Evolutionary conservation across 2,113 vertebrate species (phyloP).

Genomic region (Otis tarda): DNA sequence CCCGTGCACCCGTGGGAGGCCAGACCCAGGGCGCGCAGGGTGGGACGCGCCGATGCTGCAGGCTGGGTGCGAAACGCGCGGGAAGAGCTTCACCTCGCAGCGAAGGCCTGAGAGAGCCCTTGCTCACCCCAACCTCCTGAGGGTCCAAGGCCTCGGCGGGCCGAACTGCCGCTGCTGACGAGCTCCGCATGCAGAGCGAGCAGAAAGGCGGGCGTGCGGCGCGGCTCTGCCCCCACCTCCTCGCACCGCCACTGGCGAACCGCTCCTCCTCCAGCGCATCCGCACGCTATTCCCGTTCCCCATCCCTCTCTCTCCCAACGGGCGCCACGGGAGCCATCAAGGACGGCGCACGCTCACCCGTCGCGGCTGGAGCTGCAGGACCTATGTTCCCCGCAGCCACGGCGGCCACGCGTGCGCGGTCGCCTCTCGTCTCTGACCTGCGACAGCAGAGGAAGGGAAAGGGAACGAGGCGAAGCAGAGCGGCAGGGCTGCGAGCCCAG

Average conservation of each 20-base stretch:
- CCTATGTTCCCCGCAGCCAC: not conserved
- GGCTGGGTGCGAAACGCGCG: rapidly evolving
- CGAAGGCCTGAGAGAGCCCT: not conserved
- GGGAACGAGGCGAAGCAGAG: not conserved
- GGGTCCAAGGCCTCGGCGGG: rapidly evolving
- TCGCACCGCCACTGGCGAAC: rapidly evolving
- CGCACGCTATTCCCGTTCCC: not conserved
- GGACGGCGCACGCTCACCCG: rapidly evolving
- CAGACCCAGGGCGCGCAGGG: rapidly evolving
- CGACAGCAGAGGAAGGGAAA: not conserved
- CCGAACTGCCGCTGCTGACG: too few relatives aligned
- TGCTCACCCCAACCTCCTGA: not conserved
- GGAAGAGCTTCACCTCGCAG: not conserved
- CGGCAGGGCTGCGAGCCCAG: too few relatives aligned
- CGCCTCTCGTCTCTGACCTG: rapidly evolving
- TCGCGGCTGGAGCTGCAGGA: not conserved
- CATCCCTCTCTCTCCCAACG: not conserved
- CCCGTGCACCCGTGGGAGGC: rapidly evolving
- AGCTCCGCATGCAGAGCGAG: not conserved
- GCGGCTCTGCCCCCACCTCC: not conserved
- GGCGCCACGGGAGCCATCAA: rapidly evolving
- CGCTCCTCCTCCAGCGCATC: not conserved
- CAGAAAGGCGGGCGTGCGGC: rapidly evolving
- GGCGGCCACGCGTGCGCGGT: rapidly evolving
- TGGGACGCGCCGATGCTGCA: rapidly evolving